Percentiles rank a stretch among this genome's conserved stretches.
These are phyloP conservation scores for Stegophylla sp. DNA, from an alignment of 2,888 invertebrate species.

Conservation along the genomic window DNA sequence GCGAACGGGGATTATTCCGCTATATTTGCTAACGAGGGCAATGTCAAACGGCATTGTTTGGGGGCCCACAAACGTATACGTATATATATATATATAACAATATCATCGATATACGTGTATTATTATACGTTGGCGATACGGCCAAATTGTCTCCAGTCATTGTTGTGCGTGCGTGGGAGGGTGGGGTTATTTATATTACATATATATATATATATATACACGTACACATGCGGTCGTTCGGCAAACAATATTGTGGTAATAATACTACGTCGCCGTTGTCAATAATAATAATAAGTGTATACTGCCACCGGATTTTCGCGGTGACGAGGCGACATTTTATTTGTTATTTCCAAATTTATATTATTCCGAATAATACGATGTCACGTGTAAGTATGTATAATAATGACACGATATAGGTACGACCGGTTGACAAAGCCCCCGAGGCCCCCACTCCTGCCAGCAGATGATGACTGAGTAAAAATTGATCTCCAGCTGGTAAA, in stretches of 20 bases:
- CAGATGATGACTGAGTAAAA: constrained; percentile 40
- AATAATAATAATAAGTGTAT: too few relatives aligned
- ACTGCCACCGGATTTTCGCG: constrained; percentile 47
- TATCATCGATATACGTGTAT: too few relatives aligned
- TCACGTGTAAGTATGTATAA: neutral
- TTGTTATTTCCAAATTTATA: neutral
- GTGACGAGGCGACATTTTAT: constrained; percentile 53
- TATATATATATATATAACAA: constrained; percentile 38
- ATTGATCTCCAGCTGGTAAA: constrained; percentile 41
- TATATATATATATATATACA: neutral
- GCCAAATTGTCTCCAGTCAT: constrained; percentile 56
- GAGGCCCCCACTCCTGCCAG: neutral
- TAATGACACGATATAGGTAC: neutral
- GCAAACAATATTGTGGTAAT: constrained; percentile 45
- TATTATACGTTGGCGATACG: neutral
- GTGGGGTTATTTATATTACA: constrained; percentile 6
- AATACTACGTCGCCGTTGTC: too few relatives aligned
- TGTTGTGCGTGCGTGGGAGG: constrained; percentile 50
- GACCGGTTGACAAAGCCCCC: constrained; percentile 6
- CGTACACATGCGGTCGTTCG: constrained; percentile 4
- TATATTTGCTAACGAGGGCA: constrained; percentile 58
- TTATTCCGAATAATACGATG: constrained; percentile 27
- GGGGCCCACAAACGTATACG: constrained; percentile 29
- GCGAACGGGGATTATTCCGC: constrained; percentile 52
- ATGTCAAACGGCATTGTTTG: constrained; percentile 55